Base-by-base conservation (phyloP, 2,113 vertebrate species). In the Myrmecobius fasciatus region DNA sequence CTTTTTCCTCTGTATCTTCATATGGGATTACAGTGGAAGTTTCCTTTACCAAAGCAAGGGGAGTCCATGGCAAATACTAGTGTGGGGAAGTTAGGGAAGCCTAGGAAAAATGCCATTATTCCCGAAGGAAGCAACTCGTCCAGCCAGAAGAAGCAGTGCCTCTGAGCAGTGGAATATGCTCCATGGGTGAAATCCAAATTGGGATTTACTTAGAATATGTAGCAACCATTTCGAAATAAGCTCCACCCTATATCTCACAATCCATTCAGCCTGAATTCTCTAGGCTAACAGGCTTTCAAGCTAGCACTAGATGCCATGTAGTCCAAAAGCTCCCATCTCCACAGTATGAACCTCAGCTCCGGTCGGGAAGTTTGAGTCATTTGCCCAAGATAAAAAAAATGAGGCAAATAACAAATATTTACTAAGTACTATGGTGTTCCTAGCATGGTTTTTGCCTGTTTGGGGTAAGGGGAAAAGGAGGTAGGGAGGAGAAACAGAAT, bases 1-100 rank as follows among this genome's bases (percentile, higher is more conserved):
- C 12, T 20, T 20, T n/a, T 83, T 94, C 94, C 92, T 56, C 46
- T 88, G 96, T 90, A 90, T 31, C 90, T 89, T 96, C 97, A 95
- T 90, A 95, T 8, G 95, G 60, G 97, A 91, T 94, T 94, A 49
- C 0, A 96, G 46, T 94, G 46, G 53, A 52, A 97, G 28, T 60
- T 51, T 94, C 51, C 28, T 95, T 83, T 94, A 60, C 91, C 67
- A 24, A 89, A 95, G 91, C 0, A 0, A 96, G 89, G 4, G 48
- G 94, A 54, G 28, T 91, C 95, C 91, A 95, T 75, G 48, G 60
- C 91, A 28, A 96, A 28, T 2, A 92, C 12, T 95, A 91, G 6
- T 91, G 12, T 24, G 67, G 51, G 31, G 11, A 53, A 93, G 28
- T 36, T 93, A 54, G 90, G 25, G 10, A 83, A 95, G 36, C 3